Evolutionary conservation across 2,888 invertebrate genomes (phyloP).

Genomic region (Tholera decimalis): DNA sequence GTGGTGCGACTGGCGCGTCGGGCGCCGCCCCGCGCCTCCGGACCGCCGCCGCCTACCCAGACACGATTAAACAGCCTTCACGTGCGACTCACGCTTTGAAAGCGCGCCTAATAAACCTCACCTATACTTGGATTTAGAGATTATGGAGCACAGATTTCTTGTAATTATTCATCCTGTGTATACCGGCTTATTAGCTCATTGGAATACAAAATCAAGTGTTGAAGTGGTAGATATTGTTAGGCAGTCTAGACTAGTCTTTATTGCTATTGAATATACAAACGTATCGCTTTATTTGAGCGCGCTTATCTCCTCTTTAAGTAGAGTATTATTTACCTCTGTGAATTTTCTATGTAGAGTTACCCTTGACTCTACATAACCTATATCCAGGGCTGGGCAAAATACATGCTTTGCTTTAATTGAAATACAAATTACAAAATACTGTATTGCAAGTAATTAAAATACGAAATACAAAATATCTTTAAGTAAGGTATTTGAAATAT

Average conservation of each 20-base stretch:
- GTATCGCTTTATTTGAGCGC: constrained; percentile 50
- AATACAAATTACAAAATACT: too few relatives aligned
- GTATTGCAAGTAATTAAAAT: too few relatives aligned
- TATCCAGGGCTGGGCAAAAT: too few relatives aligned
- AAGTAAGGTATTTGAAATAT: too few relatives aligned
- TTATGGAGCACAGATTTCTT: constrained; percentile 69
- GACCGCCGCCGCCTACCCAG: constrained; percentile 80
- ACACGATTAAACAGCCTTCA: constrained; percentile 87
- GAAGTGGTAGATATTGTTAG: constrained; percentile 25
- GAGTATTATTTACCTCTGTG: constrained; percentile 44
- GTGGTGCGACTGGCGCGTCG: constrained; percentile 86
- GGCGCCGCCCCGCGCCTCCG: constrained; percentile 88
- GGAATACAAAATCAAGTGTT: constrained; percentile 42
- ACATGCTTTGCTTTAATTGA: too few relatives aligned
- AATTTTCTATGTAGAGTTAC: constrained; percentile 7
- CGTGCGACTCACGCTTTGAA: constrained; percentile 78
- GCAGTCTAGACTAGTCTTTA: constrained; percentile 56
- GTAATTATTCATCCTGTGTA: constrained; percentile 59
- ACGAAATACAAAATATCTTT: too few relatives aligned
- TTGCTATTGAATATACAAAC: constrained; percentile 53
- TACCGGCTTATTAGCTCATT: constrained; percentile 47
- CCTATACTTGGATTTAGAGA: constrained; percentile 78
- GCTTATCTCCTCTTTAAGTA: constrained; percentile 51
- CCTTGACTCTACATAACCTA: too few relatives aligned
- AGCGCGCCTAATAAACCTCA: constrained; percentile 85